Percentiles rank a stretch among this genome's conserved stretches.
phyloP scores from a whole-genome alignment of 2,113 vertebrate species.

The Cairina moschata region DNA sequence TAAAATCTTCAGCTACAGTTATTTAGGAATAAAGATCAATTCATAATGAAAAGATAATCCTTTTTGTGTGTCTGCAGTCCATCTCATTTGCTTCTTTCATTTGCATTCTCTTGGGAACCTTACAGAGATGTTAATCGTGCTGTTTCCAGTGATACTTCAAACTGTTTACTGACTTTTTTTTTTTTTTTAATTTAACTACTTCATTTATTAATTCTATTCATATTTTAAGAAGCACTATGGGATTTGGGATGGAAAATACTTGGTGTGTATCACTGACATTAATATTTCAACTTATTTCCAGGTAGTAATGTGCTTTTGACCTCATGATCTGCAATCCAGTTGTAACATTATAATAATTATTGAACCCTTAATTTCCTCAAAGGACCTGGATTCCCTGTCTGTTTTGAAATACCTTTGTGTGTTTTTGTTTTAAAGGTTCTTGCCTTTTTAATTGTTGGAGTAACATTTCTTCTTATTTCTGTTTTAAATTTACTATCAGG shows the following conservation, averaged over 20 bases:
- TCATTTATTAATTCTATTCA: neutral
- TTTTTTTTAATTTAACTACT: neutral
- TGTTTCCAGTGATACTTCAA: neutral
- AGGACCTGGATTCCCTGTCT: neutral
- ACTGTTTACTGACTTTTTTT: neutral
- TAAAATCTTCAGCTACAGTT: neutral
- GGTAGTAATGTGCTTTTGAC: neutral
- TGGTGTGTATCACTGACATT: neutral
- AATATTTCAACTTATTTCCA: neutral
- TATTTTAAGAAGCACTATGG: neutral
- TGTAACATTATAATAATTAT: neutral
- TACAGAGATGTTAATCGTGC: neutral
- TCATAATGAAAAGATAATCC: neutral
- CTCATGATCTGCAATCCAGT: neutral
- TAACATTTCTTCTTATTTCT: neutral
- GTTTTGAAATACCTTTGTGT: neutral
- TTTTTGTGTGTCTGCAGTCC: neutral
- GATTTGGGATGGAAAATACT: neutral
- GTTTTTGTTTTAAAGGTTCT: neutral
- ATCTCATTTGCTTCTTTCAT: neutral
- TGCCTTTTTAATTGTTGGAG: neutral
- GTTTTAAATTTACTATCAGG: neutral
- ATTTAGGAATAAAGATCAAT: neutral
- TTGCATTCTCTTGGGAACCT: neutral
- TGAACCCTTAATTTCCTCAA: neutral